Base-by-base conservation (phyloP, 2,888 invertebrate genomes). In the Papilio protenor region DNA sequence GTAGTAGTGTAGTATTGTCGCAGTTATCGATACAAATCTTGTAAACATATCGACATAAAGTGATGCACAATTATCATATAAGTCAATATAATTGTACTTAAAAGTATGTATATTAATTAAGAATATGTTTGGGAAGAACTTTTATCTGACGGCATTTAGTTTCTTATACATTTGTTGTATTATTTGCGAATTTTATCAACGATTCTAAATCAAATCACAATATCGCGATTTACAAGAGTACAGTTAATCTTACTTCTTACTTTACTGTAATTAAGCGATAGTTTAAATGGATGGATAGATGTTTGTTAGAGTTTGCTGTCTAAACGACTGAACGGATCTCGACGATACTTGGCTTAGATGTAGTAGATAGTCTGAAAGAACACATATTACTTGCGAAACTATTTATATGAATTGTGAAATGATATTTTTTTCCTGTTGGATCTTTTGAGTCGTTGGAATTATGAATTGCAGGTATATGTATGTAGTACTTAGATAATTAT, bases 151-250 rank as follows among this genome's bases (percentile, higher is more conserved):
- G 16, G n/a, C 21, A 59, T 23, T 16, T 21, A n/a, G 55, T 21
- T 73, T 61, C 23, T 45, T 61, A 73, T 73, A 61, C 52, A 66
- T 64, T 64, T 27, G 64, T 74, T 66, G 10, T 52, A n/a, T 27
- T 23, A 16, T 33, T 64, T 27, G 2, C 27, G 16, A 47, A 64
- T 74, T 27, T 27, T 74, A 61, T 47, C 23, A 61, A 27, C 61
- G 47, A 49, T 74, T 74, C 5, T 49, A 61, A 64, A 57, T 72
- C 57, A 40, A 33, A n/a, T 12, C 11, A n/a, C 1, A 55, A 11
- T 55, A 6, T 18, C 52, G 52, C 52, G 18, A 52, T 52, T 18
- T 18, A 12, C 16, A 52, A 49, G 49, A 49, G 16, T 16, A 1
- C 0, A 52, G 16, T 18, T 49, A 12, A 14, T 49, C 49, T 49